phyloP scores from a whole-genome alignment of 2,113 vertebrate species.

The Laticauda colubrina region DNA sequence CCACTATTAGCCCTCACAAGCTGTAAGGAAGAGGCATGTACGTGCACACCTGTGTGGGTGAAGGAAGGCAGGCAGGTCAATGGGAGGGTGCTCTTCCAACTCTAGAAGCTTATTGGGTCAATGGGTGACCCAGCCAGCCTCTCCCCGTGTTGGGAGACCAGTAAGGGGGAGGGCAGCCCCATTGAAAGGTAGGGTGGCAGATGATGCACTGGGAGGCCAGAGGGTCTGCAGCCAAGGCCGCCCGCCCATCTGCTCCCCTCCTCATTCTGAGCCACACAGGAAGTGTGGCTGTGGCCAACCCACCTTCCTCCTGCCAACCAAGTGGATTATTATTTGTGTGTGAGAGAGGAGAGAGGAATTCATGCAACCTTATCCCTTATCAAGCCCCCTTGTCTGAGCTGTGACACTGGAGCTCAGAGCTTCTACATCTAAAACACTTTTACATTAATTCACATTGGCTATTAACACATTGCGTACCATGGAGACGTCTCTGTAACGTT shows the following conservation, averaged over 20 bases:
- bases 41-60: neutral
- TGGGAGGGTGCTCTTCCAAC: neutral
- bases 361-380: neutral
- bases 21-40: neutral
- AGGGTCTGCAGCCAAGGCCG: neutral
- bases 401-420: neutral
- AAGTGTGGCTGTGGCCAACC: neutral
- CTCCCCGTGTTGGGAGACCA: neutral
- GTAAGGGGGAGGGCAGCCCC: neutral
- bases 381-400: neutral
- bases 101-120: neutral
- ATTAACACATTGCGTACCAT: constrained; percentile 10
- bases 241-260: too few relatives aligned
- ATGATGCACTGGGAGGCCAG: neutral
- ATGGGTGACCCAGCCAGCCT: neutral
- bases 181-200: neutral
- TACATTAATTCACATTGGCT: constrained; percentile 7
- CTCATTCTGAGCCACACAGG: neutral
- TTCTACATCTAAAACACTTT: constrained; percentile 9
- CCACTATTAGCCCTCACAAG: neutral
- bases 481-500: neutral
- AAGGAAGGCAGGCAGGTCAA: neutral
- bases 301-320: neutral
- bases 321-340: too few relatives aligned
- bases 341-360: neutral